Evolutionary conservation across 2,888 invertebrate genomes (phyloP).

Genomic region (Polylopha cassiicola): DNA sequence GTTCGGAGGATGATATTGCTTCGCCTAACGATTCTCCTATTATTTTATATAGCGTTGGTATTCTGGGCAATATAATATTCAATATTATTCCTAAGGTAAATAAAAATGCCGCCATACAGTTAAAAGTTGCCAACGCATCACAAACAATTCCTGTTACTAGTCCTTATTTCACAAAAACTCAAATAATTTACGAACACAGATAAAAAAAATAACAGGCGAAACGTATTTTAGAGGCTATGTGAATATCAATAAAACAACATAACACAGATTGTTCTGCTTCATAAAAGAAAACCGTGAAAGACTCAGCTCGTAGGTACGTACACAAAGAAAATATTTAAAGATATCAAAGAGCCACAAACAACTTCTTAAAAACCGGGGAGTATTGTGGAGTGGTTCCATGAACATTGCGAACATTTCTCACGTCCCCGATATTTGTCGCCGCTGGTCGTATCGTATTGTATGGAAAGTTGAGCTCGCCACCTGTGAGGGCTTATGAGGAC

Average conservation of each 20-base stretch:
- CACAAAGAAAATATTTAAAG: slow-evolving; percentile 13
- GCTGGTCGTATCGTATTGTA: slow-evolving; percentile 37
- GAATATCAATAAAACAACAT: neutral
- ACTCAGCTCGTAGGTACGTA: slow-evolving; percentile 3
- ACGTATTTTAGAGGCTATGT: neutral
- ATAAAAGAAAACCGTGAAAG: slow-evolving; percentile 10
- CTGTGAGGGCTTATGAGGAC: slow-evolving; percentile 56
- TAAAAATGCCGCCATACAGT: no score
- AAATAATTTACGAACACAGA: slow-evolving; percentile 7
- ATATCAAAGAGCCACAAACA: slow-evolving; percentile 21
- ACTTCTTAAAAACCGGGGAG: slow-evolving; percentile 24
- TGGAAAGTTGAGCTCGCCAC: slow-evolving; percentile 46
- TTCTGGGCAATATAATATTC: slow-evolving; percentile 34
- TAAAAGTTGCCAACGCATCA: no score
- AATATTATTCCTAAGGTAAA: no score
- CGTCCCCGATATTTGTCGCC: slow-evolving; percentile 42
- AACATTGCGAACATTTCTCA: slow-evolving; percentile 39
- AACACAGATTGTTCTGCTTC: slow-evolving; percentile 2
- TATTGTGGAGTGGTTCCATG: slow-evolving; percentile 29
- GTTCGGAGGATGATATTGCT: slow-evolving; percentile 29
- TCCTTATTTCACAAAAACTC: neutral
- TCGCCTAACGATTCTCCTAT: slow-evolving; percentile 37
- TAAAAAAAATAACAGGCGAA: slow-evolving; percentile 11
- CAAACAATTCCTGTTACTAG: no score
- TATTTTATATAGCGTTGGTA: slow-evolving; percentile 38